These are phyloP conservation scores for Hemichromis elongatus DNA, from an alignment of 2,113 vertebrate species.

Conservation along the genomic window DNA sequence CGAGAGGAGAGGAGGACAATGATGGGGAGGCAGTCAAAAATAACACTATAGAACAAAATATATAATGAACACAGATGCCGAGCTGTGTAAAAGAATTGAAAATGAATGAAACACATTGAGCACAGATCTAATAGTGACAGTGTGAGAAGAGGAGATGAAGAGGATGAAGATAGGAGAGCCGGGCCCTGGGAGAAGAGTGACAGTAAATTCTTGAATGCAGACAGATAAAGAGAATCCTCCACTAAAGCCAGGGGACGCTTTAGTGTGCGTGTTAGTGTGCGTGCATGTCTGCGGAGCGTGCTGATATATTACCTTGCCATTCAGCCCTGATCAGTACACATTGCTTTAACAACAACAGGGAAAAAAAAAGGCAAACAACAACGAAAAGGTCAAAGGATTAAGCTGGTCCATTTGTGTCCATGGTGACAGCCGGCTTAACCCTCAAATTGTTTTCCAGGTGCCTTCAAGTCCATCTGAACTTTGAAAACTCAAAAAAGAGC, in stretches of 20 bases:
- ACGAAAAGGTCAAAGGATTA: constrained; percentile 15
- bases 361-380: constrained; percentile 8
- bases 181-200: constrained; percentile 35
- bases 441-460: background rate
- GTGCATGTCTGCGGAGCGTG: background rate
- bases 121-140: constrained; percentile 22
- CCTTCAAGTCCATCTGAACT: background rate
- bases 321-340: background rate
- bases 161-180: constrained; percentile 11
- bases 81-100: background rate
- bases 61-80: background rate
- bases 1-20: background rate
- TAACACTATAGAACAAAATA: constrained; percentile 7
- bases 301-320: background rate
- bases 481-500: background rate
- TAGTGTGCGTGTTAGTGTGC: background rate
- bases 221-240: constrained; percentile 35
- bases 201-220: constrained; percentile 38
- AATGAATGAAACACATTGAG: constrained; percentile 24
- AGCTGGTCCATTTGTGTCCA: constrained; percentile 1
- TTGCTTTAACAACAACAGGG: background rate
- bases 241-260: background rate
- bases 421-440: background rate
- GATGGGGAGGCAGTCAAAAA: constrained; percentile 1
- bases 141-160: constrained; percentile 16